Evolutionary conservation across 2,888 invertebrate species (phyloP).

Genomic region (Drosophila ustulata): DNA sequence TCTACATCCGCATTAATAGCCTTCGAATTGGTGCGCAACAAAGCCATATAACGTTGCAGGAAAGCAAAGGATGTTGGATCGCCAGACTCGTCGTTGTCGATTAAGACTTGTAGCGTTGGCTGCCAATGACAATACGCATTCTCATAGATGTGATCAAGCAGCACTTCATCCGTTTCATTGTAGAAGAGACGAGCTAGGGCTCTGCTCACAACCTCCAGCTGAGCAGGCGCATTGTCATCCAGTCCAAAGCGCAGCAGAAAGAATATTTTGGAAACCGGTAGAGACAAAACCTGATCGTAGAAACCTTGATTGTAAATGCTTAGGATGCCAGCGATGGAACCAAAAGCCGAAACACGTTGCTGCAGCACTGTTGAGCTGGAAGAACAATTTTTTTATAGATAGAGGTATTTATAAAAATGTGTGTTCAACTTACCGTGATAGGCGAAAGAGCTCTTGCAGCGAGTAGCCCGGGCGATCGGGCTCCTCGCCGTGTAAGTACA

Average conservation of each 20-base stretch:
- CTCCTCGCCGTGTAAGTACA: constrained; percentile 97
- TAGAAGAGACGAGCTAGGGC: constrained; percentile 91
- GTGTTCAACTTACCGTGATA: constrained; percentile 86
- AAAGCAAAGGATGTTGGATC: constrained; percentile 85
- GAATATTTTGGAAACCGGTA: constrained; percentile 91
- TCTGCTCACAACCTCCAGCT: constrained; percentile 91
- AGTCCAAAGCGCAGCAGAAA: constrained; percentile 93
- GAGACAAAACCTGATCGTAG: constrained; percentile 90
- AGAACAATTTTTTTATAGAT: neutral
- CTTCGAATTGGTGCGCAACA: constrained; percentile 68
- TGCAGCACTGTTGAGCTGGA: constrained; percentile 90
- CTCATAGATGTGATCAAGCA: constrained; percentile 89
- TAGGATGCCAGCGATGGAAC: constrained; percentile 92
- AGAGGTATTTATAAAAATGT: neutral
- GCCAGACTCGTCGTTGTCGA: constrained; percentile 54
- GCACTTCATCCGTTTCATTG: constrained; percentile 91
- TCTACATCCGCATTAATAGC: constrained; percentile 79
- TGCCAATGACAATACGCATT: constrained; percentile 88
- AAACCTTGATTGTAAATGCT: constrained; percentile 90
- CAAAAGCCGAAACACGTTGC: constrained; percentile 93
- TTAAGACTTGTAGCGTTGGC: constrained; percentile 86
- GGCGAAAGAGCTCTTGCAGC: constrained; percentile 93
- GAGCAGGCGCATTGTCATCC: constrained; percentile 91
- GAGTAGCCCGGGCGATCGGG: constrained; percentile 96
- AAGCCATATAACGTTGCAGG: constrained; percentile 86